Evolutionary conservation across 2,888 invertebrate genomes (phyloP).

Genomic region (Acleris cristana): DNA sequence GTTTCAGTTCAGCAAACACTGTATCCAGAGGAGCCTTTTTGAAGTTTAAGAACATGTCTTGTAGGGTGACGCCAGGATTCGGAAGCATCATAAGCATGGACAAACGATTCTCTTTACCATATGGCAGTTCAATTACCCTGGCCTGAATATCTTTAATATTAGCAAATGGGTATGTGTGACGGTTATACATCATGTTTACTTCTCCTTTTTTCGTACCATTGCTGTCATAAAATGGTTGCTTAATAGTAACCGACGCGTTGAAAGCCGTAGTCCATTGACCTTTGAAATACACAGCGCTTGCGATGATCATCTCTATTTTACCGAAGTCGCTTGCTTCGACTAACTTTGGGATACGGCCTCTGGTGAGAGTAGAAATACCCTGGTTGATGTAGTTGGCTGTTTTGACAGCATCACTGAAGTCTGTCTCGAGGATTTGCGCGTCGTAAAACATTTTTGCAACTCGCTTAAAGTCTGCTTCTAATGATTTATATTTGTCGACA

Average conservation of each 20-base stretch:
- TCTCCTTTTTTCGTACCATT: constrained; percentile 76
- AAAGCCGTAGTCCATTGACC: constrained; percentile 88
- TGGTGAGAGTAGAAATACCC: constrained; percentile 60
- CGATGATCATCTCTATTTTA: constrained; percentile 84
- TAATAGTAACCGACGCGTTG: constrained; percentile 78
- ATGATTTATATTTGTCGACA: constrained; percentile 50
- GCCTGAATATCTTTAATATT: constrained; percentile 83
- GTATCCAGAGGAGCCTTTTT: constrained; percentile 67
- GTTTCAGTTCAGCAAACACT: constrained; percentile 78
- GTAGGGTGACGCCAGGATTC: constrained; percentile 77
- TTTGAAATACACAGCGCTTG: constrained; percentile 88
- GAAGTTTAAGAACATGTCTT: constrained; percentile 81
- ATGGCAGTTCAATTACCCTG: constrained; percentile 87
- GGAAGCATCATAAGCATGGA: constrained; percentile 88
- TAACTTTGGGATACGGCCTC: constrained; percentile 60
- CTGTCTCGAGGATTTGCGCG: constrained; percentile 54
- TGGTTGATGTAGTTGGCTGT: constrained; percentile 58
- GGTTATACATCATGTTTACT: constrained; percentile 90
- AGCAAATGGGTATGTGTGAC: constrained; percentile 83
- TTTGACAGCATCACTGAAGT: constrained; percentile 54
- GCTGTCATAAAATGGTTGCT: constrained; percentile 83
- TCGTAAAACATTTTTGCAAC: constrained; percentile 55
- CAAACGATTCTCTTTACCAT: constrained; percentile 80
- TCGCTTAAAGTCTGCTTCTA: constrained; percentile 53
- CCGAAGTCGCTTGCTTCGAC: constrained; percentile 68